A percentile compares a stretch with the other conserved stretches of the same genome.
Evolutionary conservation across 2,797 vertebrate genomes (phyloP).

Genomic region (Pseudotriccus pelzelni): DNA sequence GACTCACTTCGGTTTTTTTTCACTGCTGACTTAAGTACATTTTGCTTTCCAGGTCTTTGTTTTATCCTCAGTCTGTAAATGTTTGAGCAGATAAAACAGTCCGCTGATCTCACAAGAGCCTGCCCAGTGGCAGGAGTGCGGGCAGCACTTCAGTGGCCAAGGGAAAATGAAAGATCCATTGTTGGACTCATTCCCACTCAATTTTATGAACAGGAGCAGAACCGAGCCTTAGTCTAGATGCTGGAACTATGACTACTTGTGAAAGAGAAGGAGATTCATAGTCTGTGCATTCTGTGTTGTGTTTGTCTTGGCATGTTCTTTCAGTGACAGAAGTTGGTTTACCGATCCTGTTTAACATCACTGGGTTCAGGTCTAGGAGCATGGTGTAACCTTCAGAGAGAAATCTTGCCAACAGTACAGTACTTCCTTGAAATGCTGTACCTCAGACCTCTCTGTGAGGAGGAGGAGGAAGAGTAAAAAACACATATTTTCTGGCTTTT

Average conservation of each 20-base stretch:
- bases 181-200: background rate
- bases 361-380: background rate
- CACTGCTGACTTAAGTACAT: background rate
- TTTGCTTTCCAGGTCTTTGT: background rate
- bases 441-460: background rate
- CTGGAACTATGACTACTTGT: background rate
- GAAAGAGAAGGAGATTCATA: background rate
- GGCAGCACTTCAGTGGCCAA: background rate
- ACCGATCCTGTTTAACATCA: background rate
- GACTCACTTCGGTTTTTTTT: background rate
- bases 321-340: background rate
- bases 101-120: background rate
- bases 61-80: background rate
- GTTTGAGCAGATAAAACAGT: background rate
- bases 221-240: background rate
- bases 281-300: background rate
- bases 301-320: background rate
- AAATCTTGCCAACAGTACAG: background rate
- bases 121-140: background rate
- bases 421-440: background rate
- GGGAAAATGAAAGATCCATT: background rate
- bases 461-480: background rate
- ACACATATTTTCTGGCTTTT: background rate
- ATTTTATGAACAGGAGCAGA: background rate
- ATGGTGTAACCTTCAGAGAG: background rate